Evolutionary conservation across 1,140 invertebrate genomes (phyloP).

Genomic region (Musca domestica): DNA sequence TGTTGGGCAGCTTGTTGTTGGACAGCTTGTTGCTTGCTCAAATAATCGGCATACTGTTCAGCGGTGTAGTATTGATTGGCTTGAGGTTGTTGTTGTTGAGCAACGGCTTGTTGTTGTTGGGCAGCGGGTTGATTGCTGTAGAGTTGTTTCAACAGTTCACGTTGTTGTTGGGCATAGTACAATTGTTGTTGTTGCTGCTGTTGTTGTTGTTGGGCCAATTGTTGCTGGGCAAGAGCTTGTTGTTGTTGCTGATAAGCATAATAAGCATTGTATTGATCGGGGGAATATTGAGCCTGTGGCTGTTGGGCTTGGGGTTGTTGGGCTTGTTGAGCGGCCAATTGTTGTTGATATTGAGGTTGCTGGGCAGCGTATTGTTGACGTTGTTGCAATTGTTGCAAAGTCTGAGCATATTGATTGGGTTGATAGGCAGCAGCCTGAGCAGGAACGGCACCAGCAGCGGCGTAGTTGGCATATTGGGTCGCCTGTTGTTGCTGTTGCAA

Average conservation of each 20-base stretch:
- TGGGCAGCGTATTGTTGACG: conserved; percentile 22
- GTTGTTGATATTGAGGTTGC: conserved; percentile 2
- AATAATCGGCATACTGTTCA: conserved; percentile 15
- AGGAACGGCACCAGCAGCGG: conserved; percentile 23
- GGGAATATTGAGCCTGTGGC: conserved; percentile 28
- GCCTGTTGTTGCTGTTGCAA: neutral
- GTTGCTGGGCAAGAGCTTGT: conserved; percentile 9
- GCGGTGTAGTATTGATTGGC: conserved; percentile 21
- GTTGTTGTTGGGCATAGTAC: conserved; percentile 6
- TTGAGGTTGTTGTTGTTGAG: conserved; percentile 2
- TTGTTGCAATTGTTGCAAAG: conserved; percentile 26
- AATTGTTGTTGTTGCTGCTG: conserved; percentile 26
- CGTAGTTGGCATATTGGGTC: conserved; percentile 31
- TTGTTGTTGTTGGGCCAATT: conserved; percentile 25
- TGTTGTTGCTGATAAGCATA: conserved; percentile 34
- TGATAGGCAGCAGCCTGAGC: conserved; percentile 12
- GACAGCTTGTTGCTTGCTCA: conserved; percentile 23
- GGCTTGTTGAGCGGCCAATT: neutral
- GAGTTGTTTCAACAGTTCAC: conserved; percentile 4
- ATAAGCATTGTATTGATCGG: conserved; percentile 45
- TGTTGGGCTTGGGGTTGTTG: conserved; percentile 6
- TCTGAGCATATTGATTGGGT: conserved; percentile 13
- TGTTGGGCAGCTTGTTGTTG: conserved; percentile 40
- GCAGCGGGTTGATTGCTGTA: conserved; percentile 1
- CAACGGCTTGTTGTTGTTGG: neutral